phyloP scores from a whole-genome alignment of 2,888 invertebrate genomes.

The Leptinotarsa haldemani region DNA sequence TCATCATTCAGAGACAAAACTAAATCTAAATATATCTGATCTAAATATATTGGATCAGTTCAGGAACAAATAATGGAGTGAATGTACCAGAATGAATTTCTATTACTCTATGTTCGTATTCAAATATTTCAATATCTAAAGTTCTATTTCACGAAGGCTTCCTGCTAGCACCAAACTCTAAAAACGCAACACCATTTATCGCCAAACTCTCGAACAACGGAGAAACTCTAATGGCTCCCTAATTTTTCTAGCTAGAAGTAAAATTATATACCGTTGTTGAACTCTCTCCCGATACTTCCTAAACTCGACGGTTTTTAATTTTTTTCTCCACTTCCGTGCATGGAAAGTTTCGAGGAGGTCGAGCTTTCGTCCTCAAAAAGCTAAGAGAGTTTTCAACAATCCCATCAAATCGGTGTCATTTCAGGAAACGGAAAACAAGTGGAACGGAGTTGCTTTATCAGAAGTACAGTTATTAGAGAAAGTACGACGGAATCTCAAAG shows the following conservation, averaged over 20 bases:
- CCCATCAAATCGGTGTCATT: conserved; percentile 18
- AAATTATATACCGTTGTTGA: conserved; percentile 16
- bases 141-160: neutral
- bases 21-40: no score
- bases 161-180: neutral
- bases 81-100: neutral
- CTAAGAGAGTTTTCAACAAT: conserved; percentile 11
- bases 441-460: conserved; percentile 1
- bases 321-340: conserved; percentile 12
- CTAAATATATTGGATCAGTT: neutral
- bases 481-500: neutral
- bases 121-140: neutral
- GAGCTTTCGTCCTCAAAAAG: conserved; percentile 16
- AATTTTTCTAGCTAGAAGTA: conserved; percentile 3
- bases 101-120: neutral
- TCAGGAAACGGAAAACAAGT: conserved; percentile 14
- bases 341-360: conserved; percentile 15
- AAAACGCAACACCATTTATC: conserved; percentile 15
- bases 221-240: conserved; percentile 19
- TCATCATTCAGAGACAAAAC: no score
- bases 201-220: conserved; percentile 3
- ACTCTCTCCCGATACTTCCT: conserved; percentile 16
- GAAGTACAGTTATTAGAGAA: neutral
- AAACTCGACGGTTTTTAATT: conserved; percentile 15
- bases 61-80: neutral